Evolutionary conservation across 2,888 invertebrate species (phyloP).

Genomic region (Synergus laeviventris): DNA sequence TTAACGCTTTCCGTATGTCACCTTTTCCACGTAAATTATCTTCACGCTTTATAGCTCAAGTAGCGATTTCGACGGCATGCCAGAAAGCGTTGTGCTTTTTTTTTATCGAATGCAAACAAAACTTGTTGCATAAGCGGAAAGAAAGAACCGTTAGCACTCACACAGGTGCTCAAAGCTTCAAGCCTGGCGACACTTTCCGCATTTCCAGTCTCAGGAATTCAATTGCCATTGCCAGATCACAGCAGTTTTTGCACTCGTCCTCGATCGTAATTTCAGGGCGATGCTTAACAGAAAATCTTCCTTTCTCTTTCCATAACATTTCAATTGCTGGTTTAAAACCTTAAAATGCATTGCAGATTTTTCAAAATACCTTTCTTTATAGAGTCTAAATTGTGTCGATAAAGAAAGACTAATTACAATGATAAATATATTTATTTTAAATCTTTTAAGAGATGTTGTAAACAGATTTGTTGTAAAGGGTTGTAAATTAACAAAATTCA

Average conservation of each 20-base stretch:
- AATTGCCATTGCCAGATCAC: neutral
- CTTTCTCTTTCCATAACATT: neutral
- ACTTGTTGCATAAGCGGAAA: slow-evolving; percentile 28
- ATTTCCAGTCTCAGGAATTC: neutral
- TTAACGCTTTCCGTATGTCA: slow-evolving; percentile 60
- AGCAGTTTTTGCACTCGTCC: slow-evolving; percentile 3
- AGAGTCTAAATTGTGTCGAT: no score
- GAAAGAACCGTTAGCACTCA: slow-evolving; percentile 17
- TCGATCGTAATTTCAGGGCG: neutral
- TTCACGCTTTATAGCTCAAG: slow-evolving; percentile 17
- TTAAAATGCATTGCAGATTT: neutral
- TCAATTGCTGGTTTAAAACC: neutral
- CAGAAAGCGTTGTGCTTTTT: neutral
- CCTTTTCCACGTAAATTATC: slow-evolving; percentile 34
- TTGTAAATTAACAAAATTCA: no score
- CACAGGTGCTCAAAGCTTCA: neutral
- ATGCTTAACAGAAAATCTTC: neutral
- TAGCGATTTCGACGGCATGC: slow-evolving; percentile 10
- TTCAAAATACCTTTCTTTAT: no score
- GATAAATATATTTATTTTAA: no score
- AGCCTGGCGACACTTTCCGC: neutral
- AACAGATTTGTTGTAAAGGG: no score
- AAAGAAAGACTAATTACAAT: no score
- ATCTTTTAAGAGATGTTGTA: no score
- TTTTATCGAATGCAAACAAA: slow-evolving; percentile 15